A percentile compares a stretch with the other conserved stretches of the same genome.
Conservation (phyloP, 2,888 invertebrate species). For the Bugulina stolonifera region DNA sequence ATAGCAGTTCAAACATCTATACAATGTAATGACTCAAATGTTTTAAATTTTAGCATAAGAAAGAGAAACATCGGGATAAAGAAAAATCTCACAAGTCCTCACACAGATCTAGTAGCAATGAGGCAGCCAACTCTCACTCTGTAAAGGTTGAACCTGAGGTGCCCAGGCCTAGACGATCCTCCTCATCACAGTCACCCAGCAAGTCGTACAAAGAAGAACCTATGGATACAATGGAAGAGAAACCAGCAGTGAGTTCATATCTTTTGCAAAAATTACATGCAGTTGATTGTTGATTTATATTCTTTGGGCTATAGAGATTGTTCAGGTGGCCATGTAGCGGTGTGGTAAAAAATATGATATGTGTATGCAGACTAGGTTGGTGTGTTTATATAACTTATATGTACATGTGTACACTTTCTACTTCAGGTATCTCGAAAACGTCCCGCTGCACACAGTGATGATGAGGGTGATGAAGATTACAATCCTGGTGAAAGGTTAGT, state of each 20-base stretch:
- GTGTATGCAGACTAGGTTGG: no score
- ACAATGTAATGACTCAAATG: no score
- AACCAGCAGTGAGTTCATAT: not conserved
- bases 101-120: not conserved
- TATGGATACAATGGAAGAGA: not conserved
- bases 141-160: not conserved
- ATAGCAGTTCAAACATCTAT: no score
- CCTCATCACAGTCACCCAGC: not conserved
- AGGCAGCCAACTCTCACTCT: not conserved
- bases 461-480: conserved; percentile 16
- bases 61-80: conserved; percentile 15
- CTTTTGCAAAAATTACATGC: no score
- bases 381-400: no score
- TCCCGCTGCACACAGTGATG: not conserved
- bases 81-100: not conserved
- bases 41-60: conserved; percentile 10
- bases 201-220: not conserved
- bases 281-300: no score
- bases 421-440: conserved; percentile 18
- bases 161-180: not conserved
- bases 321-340: no score
- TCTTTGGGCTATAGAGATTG: no score
- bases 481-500: conserved; percentile 1
- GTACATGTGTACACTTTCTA: no score
- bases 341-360: no score